Evolutionary conservation across 2,797 vertebrate genomes (phyloP).

Genomic region (Diplodus puntazzo): DNA sequence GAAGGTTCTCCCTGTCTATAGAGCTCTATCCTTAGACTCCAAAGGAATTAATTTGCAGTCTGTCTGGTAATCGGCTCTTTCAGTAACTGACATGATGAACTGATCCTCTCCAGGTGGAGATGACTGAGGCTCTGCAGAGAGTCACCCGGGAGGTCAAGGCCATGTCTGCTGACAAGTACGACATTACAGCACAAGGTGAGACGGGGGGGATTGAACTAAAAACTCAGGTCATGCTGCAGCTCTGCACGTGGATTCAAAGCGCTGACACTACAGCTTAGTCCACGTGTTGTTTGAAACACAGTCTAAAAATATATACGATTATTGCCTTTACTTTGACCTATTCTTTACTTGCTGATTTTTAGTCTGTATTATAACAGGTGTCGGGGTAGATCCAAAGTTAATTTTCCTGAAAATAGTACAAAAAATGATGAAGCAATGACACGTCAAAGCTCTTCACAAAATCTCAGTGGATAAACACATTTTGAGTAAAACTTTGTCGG

Average conservation of each 20-base stretch:
- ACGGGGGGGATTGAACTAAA: neutral
- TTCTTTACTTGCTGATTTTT: no score
- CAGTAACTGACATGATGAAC: neutral
- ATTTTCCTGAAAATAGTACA: no score
- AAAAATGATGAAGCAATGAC: no score
- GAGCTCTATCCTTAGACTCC: neutral
- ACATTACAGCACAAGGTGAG: conserved; percentile 95
- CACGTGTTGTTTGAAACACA: no score
- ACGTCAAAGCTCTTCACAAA: no score
- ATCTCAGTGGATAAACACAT: no score
- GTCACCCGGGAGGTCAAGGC: conserved; percentile 95
- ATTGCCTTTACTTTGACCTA: no score
- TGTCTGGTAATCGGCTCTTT: neutral
- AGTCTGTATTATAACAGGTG: no score
- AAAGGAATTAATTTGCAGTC: neutral
- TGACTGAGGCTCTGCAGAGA: conserved; percentile 94
- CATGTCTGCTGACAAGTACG: conserved; percentile 95
- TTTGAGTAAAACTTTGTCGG: no score
- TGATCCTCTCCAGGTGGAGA: conserved; percentile 85
- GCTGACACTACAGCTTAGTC: neutral
- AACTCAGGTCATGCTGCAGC: neutral
- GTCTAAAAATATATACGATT: no score
- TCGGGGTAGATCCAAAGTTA: no score
- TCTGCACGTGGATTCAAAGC: neutral
- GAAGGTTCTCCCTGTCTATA: no score